Base-by-base conservation (phyloP, 2,113 vertebrate genomes). In the Nycticebus coucang region DNA sequence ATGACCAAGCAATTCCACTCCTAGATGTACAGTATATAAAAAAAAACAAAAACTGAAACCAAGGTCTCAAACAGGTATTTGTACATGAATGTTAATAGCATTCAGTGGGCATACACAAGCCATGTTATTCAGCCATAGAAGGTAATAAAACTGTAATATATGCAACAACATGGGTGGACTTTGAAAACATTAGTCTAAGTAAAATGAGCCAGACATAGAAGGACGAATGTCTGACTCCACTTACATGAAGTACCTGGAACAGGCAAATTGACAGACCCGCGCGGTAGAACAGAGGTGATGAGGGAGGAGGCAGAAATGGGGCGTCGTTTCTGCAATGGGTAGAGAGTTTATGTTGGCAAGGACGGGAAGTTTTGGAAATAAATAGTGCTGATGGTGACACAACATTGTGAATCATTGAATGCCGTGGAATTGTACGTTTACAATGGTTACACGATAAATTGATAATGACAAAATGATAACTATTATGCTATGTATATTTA, bases 221-320 rank as follows among this genome's bases (percentile, higher is more conserved):
- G 45, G 45, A 50, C 45, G 45, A 50, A 50, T 1, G 45, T 10
- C 8, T 50, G 45, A 50, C 45, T 50, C 45, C 45, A 9, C 45
- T 50, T 50, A 50, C 45, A 9, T 50, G 45, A 8, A 50, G 45
- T 50, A 50, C 45, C 45, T 50, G 9, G 45, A 60, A 30, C 19
- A 87, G 18, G 21, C 11, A 75, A 88, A 50, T 74, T 62, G 35
- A 50, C 30, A 62, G 79, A 72, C 50, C 50, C 37, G 19, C 22
- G 35, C 33, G 35, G 53, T 6, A 10, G 18, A 33, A 59, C 18
- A 41, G 15, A 69, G 35, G 30, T 45, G n/a, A 13, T 21, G n/a
- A 7, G 10, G 19, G 1, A 22, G 7, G 14, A 11, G 33, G 17
- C 0, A 26, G 33, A 19, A 60, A 33, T 5, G 8, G 6, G 13